Base-by-base conservation (phyloP, 2,113 vertebrate species). In the Verasper variegatus region DNA sequence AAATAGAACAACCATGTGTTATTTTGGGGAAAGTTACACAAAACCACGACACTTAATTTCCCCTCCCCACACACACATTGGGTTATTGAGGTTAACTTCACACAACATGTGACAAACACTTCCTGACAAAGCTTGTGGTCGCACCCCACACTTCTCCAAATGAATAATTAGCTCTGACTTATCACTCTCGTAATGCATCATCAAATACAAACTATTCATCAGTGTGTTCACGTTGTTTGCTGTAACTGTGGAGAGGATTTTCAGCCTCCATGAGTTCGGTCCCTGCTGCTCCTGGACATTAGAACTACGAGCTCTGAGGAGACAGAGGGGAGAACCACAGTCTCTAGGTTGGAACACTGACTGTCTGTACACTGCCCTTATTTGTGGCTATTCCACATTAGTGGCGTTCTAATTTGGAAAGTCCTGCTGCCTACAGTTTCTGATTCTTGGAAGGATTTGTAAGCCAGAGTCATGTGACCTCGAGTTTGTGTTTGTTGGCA, bases 401-500 rank as follows among this genome's bases (percentile, higher is more conserved):
- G 73, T 37, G 65, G 72, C 35, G 42, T 20, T 80, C 63, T 54
- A 56, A 63, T 68, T 68, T 71, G 75, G 78, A 87, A 85, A 85
- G 75, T 78, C 68, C 79, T 81, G 59, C 57, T 17, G 59, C 23
- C 59, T 78, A 63, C 81, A 6, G 35, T 71, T 71, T 74, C 71
- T 68, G 56, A 31, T 80, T 76, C 82, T 86, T 85, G 64, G 86
- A 71, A 68, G 63, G 69, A 80, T 72, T 77, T 80, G 73, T 40
- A 52, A 76, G 68, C 61, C 81, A 74, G 64, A 71, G 55, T 84
- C 52, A 72, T 31, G 56, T 67, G 67, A 86, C 69, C 71, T 74
- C 10, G 1, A 82, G 49, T 76, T 71, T 86, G 72, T 78, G 69
- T 83, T 82, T 70, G 70, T 83, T 85, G 80, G 71, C 68, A 77